These are phyloP conservation scores for Spondyliosoma cantharus DNA, from an alignment of 2,797 vertebrate species.

Conservation along the genomic window DNA sequence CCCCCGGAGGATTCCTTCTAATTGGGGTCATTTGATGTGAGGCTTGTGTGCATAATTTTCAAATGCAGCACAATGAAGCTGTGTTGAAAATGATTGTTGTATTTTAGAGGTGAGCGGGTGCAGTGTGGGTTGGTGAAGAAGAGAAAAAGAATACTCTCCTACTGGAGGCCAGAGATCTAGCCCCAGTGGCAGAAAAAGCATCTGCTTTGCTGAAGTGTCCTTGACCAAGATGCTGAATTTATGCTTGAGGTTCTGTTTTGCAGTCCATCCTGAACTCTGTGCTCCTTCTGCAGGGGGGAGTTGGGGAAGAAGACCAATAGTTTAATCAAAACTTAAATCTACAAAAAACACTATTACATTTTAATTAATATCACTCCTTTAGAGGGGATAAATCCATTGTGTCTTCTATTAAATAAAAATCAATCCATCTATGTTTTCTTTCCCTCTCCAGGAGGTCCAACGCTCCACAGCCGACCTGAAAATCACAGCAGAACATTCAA, in stretches of 20 bases:
- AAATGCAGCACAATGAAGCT: constrained; percentile 38
- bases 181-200: constrained; percentile 53
- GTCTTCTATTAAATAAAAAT: constrained; percentile 51
- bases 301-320: background rate
- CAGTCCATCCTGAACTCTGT: constrained; percentile 25
- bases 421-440: constrained; percentile 38
- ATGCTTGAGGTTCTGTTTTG: constrained; percentile 22
- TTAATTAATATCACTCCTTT: constrained; percentile 14
- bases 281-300: constrained; percentile 3
- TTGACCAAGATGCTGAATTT: constrained; percentile 46
- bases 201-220: constrained; percentile 54
- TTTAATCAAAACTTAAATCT: constrained; percentile 8
- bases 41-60: constrained; percentile 77
- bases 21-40: constrained; percentile 90
- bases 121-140: constrained; percentile 13
- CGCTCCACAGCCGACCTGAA: constrained; percentile 95
- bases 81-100: constrained; percentile 33
- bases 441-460: constrained; percentile 91
- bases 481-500: constrained; percentile 98
- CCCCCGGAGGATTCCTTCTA: constrained; percentile 86
- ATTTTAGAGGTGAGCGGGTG: constrained; percentile 30
- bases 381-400: constrained; percentile 21
- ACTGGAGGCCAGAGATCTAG: constrained; percentile 43
- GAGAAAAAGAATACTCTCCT: constrained; percentile 13
- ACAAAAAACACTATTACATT: constrained; percentile 22